A percentile compares a stretch with the other conserved stretches of the same genome.
These are phyloP conservation scores for Cremastinae sp. DNA, from an alignment of 2,888 invertebrate species.

Conservation along the genomic window DNA sequence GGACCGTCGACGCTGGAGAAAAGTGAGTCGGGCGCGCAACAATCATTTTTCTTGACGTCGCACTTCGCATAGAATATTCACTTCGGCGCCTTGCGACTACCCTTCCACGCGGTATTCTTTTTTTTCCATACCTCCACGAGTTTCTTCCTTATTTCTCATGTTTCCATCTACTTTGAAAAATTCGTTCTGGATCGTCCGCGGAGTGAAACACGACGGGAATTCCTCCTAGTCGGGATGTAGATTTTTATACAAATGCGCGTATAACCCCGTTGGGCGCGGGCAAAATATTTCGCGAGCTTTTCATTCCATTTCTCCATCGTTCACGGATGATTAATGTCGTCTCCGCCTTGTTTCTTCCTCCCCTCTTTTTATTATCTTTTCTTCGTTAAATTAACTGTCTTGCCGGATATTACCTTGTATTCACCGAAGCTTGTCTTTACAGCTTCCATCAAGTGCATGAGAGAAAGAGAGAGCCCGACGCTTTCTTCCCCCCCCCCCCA, in stretches of 20 bases:
- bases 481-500: slow-evolving; percentile 5
- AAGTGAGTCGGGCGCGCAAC: slow-evolving; percentile 68
- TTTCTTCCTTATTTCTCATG: slow-evolving; percentile 5
- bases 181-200: slow-evolving; percentile 50
- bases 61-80: slow-evolving; percentile 67
- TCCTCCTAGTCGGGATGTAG: slow-evolving; percentile 15
- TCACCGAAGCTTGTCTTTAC: slow-evolving; percentile 21
- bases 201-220: not conserved
- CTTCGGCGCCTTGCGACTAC: slow-evolving; percentile 64
- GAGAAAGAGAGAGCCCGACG: not conserved
- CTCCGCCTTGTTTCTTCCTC: slow-evolving; percentile 43
- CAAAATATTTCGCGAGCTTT: slow-evolving; percentile 16
- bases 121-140: not conserved
- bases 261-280: not conserved
- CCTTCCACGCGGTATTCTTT: not conserved
- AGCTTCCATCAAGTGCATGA: slow-evolving; percentile 42
- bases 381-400: slow-evolving; percentile 43
- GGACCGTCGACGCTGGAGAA: slow-evolving; percentile 65
- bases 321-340: slow-evolving; percentile 54
- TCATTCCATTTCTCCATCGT: slow-evolving; percentile 34
- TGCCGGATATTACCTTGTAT: slow-evolving; percentile 40
- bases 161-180: slow-evolving; percentile 47
- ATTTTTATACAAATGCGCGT: slow-evolving; percentile 12
- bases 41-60: slow-evolving; percentile 69
- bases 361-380: slow-evolving; percentile 22